A percentile compares a stretch with the other conserved stretches of the same genome.
Conservation (phyloP, 1,140 invertebrate genomes). For the Apis laboriosa region DNA sequence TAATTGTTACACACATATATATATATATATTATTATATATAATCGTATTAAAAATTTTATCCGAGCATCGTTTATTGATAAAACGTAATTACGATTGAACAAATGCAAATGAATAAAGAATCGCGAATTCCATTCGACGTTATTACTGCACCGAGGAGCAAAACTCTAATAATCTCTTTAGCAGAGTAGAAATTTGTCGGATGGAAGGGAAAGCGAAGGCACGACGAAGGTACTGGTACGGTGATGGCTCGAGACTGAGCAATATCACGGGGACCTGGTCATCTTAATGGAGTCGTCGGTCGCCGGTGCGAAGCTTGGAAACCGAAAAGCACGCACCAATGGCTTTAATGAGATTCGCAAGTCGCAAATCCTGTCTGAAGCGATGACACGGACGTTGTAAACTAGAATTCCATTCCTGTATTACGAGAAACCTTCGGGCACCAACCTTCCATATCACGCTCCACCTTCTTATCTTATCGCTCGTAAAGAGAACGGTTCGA, state of each 20-base stretch:
- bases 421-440: not conserved
- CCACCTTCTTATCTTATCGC: too few relatives aligned
- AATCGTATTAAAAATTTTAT: too few relatives aligned
- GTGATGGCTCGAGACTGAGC: conserved; percentile 68
- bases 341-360: conserved; percentile 80
- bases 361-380: conserved; percentile 65
- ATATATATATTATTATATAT: too few relatives aligned
- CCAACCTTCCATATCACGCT: too few relatives aligned
- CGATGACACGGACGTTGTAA: conserved; percentile 64
- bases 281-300: conserved; percentile 78
- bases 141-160: too few relatives aligned
- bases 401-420: conserved; percentile 24
- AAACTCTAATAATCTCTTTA: conserved; percentile 7
- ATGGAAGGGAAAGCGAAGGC: not conserved
- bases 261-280: conserved; percentile 80
- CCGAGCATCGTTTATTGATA: too few relatives aligned
- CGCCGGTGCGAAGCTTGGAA: conserved; percentile 66
- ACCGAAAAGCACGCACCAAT: conserved; percentile 76
- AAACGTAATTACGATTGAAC: too few relatives aligned
- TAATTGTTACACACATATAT: too few relatives aligned
- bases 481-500: too few relatives aligned
- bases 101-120: too few relatives aligned
- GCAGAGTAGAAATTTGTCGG: conserved; percentile 13
- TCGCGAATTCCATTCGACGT: too few relatives aligned
- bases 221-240: conserved; percentile 18